Percentiles rank a stretch among this genome's conserved stretches.
phyloP scores from a whole-genome alignment of 53 echinoderm and acorn worm genomes.

The Crossaster papposus region DNA sequence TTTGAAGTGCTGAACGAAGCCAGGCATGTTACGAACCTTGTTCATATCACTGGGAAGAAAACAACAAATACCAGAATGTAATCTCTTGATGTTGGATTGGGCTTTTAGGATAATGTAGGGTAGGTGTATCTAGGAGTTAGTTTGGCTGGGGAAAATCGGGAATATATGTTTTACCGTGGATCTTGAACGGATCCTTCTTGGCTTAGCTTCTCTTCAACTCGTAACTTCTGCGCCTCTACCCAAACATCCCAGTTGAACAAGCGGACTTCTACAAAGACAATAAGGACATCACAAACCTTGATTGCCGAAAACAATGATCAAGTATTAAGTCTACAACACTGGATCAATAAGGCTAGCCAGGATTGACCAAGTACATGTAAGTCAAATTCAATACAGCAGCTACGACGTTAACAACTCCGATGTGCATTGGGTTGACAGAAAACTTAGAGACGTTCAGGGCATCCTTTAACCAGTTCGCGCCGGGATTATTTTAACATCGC shows the following conservation, averaged over 20 bases:
- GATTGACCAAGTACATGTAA: too few relatives aligned
- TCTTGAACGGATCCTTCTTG: background rate
- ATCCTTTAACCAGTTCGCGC: too few relatives aligned
- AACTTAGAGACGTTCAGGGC: too few relatives aligned
- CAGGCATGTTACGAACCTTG: constrained; percentile 14
- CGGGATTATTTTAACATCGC: too few relatives aligned
- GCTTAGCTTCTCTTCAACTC: background rate
- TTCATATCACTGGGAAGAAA: constrained; percentile 30
- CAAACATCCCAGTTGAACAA: constrained; percentile 70
- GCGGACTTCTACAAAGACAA: background rate
- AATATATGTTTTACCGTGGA: constrained; percentile 6
- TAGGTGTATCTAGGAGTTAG: background rate
- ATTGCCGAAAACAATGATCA: too few relatives aligned
- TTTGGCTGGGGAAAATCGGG: background rate
- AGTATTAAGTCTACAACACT: too few relatives aligned
- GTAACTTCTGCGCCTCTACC: constrained; percentile 61
- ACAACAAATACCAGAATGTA: background rate
- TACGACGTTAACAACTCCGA: too few relatives aligned
- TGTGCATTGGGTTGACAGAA: too few relatives aligned
- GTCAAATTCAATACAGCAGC: too few relatives aligned
- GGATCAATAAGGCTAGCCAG: too few relatives aligned
- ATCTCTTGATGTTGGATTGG: background rate
- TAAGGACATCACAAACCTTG: background rate
- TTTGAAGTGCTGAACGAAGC: constrained; percentile 43
- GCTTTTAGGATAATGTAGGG: background rate